Conservation (phyloP, 2,113 vertebrate genomes). For the Trachemys scripta region DNA sequence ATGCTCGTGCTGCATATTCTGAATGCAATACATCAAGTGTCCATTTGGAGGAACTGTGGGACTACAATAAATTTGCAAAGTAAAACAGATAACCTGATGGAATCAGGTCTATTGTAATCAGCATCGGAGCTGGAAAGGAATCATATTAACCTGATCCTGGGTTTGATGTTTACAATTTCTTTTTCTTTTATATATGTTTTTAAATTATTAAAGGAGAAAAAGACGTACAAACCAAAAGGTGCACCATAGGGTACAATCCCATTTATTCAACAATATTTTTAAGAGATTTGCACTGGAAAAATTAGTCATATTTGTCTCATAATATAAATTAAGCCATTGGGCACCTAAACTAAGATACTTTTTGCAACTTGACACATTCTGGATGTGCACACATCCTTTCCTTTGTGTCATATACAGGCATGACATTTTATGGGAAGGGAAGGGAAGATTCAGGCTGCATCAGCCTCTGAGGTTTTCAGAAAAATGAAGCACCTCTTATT, state of each 20-base stretch:
- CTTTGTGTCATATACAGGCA: neutral
- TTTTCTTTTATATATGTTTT: neutral
- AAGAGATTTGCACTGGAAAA: neutral
- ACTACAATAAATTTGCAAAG: constrained; percentile 21
- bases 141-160: neutral
- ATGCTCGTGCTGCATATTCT: neutral
- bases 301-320: neutral
- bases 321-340: neutral
- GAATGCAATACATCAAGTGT: neutral
- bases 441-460: neutral
- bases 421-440: neutral
- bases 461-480: neutral
- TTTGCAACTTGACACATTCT: neutral
- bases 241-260: neutral
- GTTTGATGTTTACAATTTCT: neutral
- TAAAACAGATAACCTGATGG: constrained; percentile 12
- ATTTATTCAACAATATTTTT: neutral
- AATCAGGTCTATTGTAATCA: constrained; percentile 30
- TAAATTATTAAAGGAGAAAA: neutral
- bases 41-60: constrained; percentile 63
- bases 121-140: neutral
- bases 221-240: neutral
- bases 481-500: neutral
- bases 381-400: neutral
- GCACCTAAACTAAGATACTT: neutral